Percentiles rank a stretch among this genome's conserved stretches.
Evolutionary conservation across 2,888 invertebrate genomes (phyloP).

Genomic region (Zygaena filipendulae): DNA sequence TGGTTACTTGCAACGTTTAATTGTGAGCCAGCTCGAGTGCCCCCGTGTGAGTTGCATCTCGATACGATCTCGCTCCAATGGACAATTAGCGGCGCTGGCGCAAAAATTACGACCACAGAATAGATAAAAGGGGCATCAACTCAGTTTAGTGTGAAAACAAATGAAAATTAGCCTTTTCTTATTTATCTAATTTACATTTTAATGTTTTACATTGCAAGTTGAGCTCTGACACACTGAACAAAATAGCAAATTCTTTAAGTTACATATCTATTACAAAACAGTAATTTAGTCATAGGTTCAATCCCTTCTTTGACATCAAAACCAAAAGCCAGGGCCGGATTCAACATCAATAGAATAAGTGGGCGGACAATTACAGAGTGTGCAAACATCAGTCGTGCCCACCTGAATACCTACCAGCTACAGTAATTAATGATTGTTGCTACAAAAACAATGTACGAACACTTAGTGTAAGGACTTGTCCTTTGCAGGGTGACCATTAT

Average conservation of each 20-base stretch:
- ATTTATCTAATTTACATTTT: no score
- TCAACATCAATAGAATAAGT: constrained; percentile 30
- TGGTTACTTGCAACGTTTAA: not conserved
- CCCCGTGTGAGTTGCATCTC: constrained; percentile 11
- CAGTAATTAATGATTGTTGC: constrained; percentile 45
- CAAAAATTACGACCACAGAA: no score
- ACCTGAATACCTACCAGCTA: constrained; percentile 36
- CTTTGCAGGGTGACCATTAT: constrained; percentile 30
- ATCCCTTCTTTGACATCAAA: constrained; percentile 6
- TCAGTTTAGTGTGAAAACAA: no score
- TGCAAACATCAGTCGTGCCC: constrained; percentile 52
- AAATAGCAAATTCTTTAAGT: no score
- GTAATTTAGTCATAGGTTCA: no score
- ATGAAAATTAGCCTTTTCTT: no score
- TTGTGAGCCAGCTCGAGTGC: constrained; percentile 2
- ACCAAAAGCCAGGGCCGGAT: constrained; percentile 31
- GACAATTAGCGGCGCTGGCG: constrained; percentile 18
- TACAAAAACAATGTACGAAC: constrained; percentile 56
- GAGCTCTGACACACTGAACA: no score
- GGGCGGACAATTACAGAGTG: constrained; percentile 56
- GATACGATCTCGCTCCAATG: constrained; percentile 14
- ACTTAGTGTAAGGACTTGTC: constrained; percentile 38
- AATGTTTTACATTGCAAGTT: no score
- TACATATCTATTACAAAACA: no score
- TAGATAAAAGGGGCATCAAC: no score